Evolutionary conservation across 2,113 vertebrate species (phyloP).

Genomic region (Oncorhynchus tshawytscha): DNA sequence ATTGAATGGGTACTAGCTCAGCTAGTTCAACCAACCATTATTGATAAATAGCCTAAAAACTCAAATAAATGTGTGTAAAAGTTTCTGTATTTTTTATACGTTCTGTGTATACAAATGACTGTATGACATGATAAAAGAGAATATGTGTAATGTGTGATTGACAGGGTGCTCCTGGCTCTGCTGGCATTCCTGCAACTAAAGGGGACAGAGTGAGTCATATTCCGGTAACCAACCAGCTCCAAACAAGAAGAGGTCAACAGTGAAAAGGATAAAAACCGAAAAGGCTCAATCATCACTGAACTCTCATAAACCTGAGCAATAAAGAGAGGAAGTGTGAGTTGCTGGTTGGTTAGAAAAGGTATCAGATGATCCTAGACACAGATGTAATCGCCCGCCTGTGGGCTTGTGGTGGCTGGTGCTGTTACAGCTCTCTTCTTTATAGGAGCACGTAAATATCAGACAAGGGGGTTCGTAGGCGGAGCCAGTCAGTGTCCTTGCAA

Average conservation of each 20-base stretch:
- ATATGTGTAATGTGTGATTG: not conserved
- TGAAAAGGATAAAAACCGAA: not conserved
- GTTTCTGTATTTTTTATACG: no score
- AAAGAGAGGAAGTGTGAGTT: not conserved
- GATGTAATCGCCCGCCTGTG: not conserved
- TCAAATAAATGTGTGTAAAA: no score
- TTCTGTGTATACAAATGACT: not conserved
- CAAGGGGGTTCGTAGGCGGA: not conserved
- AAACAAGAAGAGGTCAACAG: not conserved
- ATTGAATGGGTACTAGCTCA: not conserved
- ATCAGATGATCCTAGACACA: not conserved
- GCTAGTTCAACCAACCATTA: not conserved
- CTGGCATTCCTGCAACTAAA: constrained; percentile 63
- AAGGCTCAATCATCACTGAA: not conserved
- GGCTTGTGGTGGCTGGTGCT: not conserved
- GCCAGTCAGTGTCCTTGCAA: constrained; percentile 1
- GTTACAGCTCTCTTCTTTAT: not conserved
- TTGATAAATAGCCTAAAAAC: not conserved
- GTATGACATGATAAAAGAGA: not conserved
- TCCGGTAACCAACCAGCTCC: not conserved
- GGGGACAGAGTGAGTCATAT: constrained; percentile 69
- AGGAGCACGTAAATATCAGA: constrained; percentile 19
- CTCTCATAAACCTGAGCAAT: not conserved
- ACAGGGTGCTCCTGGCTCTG: constrained; percentile 67
- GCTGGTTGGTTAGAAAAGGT: not conserved